phyloP scores from a whole-genome alignment of 2,797 vertebrate genomes.

The Ptychadena robeensis region DNA sequence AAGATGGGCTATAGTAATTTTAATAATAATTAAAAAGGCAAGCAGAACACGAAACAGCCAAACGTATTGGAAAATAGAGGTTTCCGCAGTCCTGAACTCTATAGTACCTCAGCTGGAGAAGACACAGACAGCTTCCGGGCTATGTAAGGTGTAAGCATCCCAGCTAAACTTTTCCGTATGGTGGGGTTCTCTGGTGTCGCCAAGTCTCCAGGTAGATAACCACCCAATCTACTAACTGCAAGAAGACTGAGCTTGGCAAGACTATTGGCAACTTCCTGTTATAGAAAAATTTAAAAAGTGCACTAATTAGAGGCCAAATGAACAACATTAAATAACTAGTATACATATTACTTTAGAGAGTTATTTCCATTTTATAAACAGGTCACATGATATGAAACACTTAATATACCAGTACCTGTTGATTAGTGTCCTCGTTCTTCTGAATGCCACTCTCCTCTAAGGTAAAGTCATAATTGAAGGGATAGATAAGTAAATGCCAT shows the following conservation, averaged over 20 bases:
- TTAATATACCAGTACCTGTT: conserved; percentile 78
- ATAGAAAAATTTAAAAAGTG: conserved; percentile 8
- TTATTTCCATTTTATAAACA: neutral
- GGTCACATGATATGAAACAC: neutral
- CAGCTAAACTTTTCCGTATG: conserved; percentile 90
- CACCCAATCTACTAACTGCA: conserved; percentile 91
- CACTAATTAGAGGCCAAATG: neutral
- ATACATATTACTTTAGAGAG: too few species aligned
- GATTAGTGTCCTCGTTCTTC: conserved; percentile 93
- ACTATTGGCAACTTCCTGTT: conserved; percentile 89
- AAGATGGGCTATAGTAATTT: neutral
- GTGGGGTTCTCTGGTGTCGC: conserved; percentile 90
- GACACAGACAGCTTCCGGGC: conserved; percentile 85
- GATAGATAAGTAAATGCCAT: conserved; percentile 92
- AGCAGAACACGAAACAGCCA: neutral
- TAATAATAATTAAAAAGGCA: neutral
- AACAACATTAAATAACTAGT: too few species aligned
- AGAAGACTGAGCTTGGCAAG: conserved; percentile 92
- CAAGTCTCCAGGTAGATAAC: conserved; percentile 80
- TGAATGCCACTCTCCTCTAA: conserved; percentile 97
- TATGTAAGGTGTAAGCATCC: conserved; percentile 94
- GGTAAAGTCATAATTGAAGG: conserved; percentile 97
- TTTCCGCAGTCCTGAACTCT: conserved; percentile 15
- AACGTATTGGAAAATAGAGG: neutral
- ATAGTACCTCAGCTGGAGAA: conserved; percentile 83